phyloP scores from a whole-genome alignment of 2,888 invertebrate genomes.

The Hirudinaria manillensis region DNA sequence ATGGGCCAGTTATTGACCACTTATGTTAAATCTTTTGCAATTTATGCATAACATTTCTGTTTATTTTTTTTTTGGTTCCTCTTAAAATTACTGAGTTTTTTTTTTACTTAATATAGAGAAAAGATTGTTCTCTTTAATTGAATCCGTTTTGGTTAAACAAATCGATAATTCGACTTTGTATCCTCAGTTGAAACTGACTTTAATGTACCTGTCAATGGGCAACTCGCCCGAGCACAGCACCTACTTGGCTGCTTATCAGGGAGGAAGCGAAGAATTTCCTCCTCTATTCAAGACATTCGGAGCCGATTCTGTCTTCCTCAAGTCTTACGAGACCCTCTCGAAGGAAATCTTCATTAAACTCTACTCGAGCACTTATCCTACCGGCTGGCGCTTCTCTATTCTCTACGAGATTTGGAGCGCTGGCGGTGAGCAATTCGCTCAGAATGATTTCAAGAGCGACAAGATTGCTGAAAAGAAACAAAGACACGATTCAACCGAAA shows the following conservation, averaged over 20 bases:
- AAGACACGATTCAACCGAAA: too few species aligned
- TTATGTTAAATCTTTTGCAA: background rate
- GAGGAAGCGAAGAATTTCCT: slow-evolving; percentile 3
- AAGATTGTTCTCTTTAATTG: background rate
- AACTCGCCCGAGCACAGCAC: background rate
- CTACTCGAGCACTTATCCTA: background rate
- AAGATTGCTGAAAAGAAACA: too few species aligned
- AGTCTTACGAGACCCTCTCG: background rate
- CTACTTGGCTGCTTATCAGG: slow-evolving; percentile 12
- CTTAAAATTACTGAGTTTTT: background rate
- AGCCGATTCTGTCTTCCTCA: background rate
- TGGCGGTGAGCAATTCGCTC: too few species aligned
- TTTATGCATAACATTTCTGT: background rate
- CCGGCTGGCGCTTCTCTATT: slow-evolving; percentile 14
- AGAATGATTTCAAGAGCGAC: too few species aligned
- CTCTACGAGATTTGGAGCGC: background rate
- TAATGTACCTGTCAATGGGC: slow-evolving; percentile 7
- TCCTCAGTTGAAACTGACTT: slow-evolving; percentile 22
- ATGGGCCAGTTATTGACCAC: background rate
- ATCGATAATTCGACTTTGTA: background rate
- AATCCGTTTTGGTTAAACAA: too few species aligned
- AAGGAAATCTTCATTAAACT: slow-evolving; percentile 21
- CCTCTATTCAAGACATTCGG: background rate
- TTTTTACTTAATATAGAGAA: background rate
- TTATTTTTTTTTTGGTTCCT: background rate